phyloP scores from a whole-genome alignment of 2,113 vertebrate species.

The Nothoprocta pentlandii region DNA sequence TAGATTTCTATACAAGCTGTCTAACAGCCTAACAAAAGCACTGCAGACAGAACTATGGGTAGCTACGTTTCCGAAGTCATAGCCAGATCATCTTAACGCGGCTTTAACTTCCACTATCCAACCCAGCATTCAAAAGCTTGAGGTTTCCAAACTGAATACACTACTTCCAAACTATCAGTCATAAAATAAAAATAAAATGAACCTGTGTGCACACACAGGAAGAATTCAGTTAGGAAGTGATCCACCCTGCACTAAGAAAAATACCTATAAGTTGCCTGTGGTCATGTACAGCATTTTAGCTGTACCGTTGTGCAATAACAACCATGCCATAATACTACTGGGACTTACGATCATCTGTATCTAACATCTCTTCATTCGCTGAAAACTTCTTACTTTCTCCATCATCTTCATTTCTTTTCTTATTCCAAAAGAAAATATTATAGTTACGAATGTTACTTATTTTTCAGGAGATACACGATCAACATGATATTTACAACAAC shows the following conservation, averaged over 20 bases:
- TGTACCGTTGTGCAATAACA: background rate
- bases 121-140: background rate
- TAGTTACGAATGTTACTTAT: constrained; percentile 45
- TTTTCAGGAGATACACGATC: constrained; percentile 39
- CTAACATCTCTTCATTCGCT: constrained; percentile 84
- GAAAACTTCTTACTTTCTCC: constrained; percentile 87
- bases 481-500: constrained; percentile 22
- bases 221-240: background rate
- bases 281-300: background rate
- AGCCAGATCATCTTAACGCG: background rate
- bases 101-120: background rate
- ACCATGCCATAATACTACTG: background rate
- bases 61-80: background rate
- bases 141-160: background rate
- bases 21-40: background rate
- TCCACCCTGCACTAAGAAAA: background rate
- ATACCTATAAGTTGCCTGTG: background rate
- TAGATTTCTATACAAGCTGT: background rate
- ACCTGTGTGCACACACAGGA: background rate
- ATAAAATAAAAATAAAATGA: background rate
- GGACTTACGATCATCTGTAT: constrained; percentile 89
- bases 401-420: constrained; percentile 90
- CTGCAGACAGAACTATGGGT: background rate
- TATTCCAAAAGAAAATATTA: constrained; percentile 77
- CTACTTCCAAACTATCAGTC: background rate